A percentile compares a stretch with the other conserved stretches of the same genome.
Evolutionary conservation across 2,888 invertebrate genomes (phyloP).

Genomic region (Macrostomum cliftonense): DNA sequence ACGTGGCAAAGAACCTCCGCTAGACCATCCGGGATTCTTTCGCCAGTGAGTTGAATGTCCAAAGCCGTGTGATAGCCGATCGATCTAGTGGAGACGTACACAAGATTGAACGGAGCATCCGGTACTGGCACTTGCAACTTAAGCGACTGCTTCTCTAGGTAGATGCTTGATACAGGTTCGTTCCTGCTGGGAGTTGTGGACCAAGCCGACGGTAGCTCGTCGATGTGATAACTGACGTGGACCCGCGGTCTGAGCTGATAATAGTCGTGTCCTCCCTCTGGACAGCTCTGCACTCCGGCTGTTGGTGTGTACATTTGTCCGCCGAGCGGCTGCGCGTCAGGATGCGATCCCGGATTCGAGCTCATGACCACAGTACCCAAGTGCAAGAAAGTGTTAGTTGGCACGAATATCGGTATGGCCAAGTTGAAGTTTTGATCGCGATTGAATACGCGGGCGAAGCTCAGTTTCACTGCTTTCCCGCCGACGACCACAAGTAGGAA

Average conservation of each 20-base stretch:
- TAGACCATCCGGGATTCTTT: slow-evolving; percentile 23
- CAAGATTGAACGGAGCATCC: slow-evolving; percentile 72
- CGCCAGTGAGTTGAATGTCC: slow-evolving; percentile 42
- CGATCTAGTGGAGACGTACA: slow-evolving; percentile 83
- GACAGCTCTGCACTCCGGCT: neutral
- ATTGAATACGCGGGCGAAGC: no score
- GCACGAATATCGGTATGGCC: slow-evolving; percentile 48
- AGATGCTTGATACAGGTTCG: slow-evolving; percentile 50
- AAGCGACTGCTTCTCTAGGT: slow-evolving; percentile 75
- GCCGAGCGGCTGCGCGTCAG: slow-evolving; percentile 39
- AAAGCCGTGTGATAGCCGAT: slow-evolving; percentile 82
- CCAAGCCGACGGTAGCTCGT: neutral
- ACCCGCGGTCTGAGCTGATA: slow-evolving; percentile 75
- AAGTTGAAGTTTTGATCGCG: no score
- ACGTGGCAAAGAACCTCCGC: slow-evolving; percentile 64
- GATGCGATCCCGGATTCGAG: slow-evolving; percentile 17
- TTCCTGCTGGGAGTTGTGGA: slow-evolving; percentile 38
- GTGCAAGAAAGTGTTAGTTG: slow-evolving; percentile 84
- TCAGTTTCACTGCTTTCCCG: no score
- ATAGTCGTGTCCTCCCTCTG: slow-evolving; percentile 70
- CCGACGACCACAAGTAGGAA: no score
- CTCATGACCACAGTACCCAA: slow-evolving; percentile 27
- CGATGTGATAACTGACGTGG: slow-evolving; percentile 50
- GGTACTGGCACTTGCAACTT: slow-evolving; percentile 63
- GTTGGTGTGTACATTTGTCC: neutral